Evolutionary conservation across 2,797 vertebrate species (phyloP), one percentile per base, ranked within the genome.

Genomic region (Megalops cyprinoides): DNA sequence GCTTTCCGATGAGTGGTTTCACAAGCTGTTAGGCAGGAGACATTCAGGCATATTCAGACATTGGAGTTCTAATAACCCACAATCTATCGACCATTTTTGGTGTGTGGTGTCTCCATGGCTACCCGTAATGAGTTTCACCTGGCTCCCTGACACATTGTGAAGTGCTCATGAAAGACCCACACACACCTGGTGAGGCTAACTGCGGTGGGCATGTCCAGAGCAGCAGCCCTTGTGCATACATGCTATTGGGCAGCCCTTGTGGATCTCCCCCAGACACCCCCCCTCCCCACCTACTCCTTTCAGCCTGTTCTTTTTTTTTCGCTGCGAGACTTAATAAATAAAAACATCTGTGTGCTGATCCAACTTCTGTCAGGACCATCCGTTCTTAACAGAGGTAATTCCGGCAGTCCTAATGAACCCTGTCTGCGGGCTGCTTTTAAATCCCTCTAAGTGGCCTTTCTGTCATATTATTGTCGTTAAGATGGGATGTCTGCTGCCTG

Each of bases 401-500:
- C 80, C 44, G 80, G 76, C 49, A 23, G 75, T 77, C 67, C 75
- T 83, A 84, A 88, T 88, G 78, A 86, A 74, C 44, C 51, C 39
- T 18, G 1, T 76, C 56, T 65, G 31, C 25, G 44, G 1, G 46
- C 12, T 34, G 14, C 77, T 49, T 80, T 56, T 7, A 55, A 42
- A 39, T 14, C 51, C n/a, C 44, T 28, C 31, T 34, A 5, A 58
- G 53, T 51, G 65, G 78, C 62, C 46, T 53, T 85, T 0, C 83
- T 87, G 31, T 81, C 62, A 79, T 34, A 23, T 55, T 78, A 37
- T 73, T 76, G 58, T 83, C 78, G 80, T 79, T 83, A 56, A n/a
- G 67, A 55, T 37, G 77, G 81, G 80, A 86, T 84, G 82, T 89
- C 75, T 77, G 48, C 34, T 73, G 83, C 81, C 83, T 67, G 42